Conservation (phyloP, 2,888 invertebrate species). For the Philereme transversata region DNA sequence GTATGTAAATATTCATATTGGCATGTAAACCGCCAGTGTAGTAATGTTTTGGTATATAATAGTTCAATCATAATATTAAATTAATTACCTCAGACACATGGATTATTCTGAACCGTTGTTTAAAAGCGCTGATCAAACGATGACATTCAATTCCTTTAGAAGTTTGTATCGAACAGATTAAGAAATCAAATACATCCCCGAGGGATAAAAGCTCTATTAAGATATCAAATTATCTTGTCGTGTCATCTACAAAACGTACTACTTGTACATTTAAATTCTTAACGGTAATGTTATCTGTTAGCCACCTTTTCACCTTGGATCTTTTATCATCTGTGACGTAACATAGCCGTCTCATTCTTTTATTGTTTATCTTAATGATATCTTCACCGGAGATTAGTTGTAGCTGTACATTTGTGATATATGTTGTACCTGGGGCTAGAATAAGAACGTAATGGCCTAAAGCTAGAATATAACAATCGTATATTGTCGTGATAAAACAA, state of each 20-base stretch:
- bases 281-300: slow-evolving; percentile 36
- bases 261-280: slow-evolving; percentile 29
- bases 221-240: slow-evolving; percentile 32
- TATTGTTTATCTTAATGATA: slow-evolving; percentile 37
- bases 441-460: slow-evolving; percentile 8
- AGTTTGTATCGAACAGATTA: slow-evolving; percentile 22
- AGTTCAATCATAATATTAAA: too few relatives aligned
- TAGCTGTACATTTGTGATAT: slow-evolving; percentile 19
- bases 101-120: neutral
- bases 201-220: slow-evolving; percentile 24
- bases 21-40: too few relatives aligned
- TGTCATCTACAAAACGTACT: slow-evolving; percentile 20
- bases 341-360: slow-evolving; percentile 24
- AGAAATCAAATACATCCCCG: slow-evolving; percentile 21
- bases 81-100: too few relatives aligned
- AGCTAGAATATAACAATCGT: slow-evolving; percentile 9
- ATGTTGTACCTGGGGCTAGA: slow-evolving; percentile 6
- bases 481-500: slow-evolving; percentile 3
- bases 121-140: slow-evolving; percentile 10
- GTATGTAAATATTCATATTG: too few relatives aligned
- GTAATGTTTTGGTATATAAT: too few relatives aligned
- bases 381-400: slow-evolving; percentile 32
- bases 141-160: slow-evolving; percentile 22
- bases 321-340: slow-evolving; percentile 30
- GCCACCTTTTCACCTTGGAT: slow-evolving; percentile 35